Percentiles rank a stretch among this genome's conserved stretches.
These are phyloP conservation scores for Procapra przewalskii DNA, from an alignment of 2,113 vertebrate species.

Conservation along the genomic window DNA sequence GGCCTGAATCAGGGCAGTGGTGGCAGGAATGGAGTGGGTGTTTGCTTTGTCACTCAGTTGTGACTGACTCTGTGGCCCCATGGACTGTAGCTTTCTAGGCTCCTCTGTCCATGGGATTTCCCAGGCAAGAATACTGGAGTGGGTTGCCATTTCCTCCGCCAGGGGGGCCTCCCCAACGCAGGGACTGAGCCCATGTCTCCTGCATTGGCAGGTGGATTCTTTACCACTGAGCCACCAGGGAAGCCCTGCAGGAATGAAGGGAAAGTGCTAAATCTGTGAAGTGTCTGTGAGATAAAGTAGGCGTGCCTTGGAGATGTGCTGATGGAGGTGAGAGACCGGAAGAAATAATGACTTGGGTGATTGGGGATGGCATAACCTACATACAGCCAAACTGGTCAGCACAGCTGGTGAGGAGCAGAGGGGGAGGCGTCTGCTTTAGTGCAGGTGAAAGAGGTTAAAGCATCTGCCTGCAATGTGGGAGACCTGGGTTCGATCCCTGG, in stretches of 20 bases:
- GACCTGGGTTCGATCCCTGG: no score
- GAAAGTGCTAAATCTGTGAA: neutral
- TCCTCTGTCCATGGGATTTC: neutral
- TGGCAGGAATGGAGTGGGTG: neutral
- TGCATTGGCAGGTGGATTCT: neutral
- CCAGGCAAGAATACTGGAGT: neutral
- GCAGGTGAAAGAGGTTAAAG: neutral
- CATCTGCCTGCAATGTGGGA: no score
- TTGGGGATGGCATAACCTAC: neutral
- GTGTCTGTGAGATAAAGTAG: neutral
- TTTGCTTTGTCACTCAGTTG: neutral
- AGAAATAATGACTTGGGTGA: neutral
- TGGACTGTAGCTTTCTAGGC: neutral
- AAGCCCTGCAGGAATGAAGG: neutral
- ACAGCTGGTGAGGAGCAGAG: neutral
- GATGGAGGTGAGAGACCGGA: neutral
- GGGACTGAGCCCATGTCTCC: neutral
- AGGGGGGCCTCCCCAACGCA: rapidly evolving
- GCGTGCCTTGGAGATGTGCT: neutral
- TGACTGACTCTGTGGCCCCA: neutral
- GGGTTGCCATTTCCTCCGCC: neutral
- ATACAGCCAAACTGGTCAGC: neutral
- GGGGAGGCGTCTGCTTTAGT: neutral
- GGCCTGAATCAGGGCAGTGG: neutral
- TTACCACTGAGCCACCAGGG: neutral